Conservation (phyloP, 2,797 vertebrate species). For the Peromyscus nudipes region DNA sequence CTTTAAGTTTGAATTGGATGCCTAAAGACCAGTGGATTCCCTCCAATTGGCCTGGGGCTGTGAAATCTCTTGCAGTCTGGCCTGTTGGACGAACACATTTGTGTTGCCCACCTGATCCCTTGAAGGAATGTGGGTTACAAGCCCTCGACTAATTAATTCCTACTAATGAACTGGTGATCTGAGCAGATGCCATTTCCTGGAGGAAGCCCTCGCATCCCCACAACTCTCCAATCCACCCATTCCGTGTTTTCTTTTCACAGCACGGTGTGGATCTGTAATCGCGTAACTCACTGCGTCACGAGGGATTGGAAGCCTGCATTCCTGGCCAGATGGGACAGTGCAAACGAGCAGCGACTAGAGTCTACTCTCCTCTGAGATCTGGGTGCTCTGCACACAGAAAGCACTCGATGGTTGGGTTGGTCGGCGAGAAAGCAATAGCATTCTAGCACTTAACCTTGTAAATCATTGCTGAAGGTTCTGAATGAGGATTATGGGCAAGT, state of each 20-base stretch:
- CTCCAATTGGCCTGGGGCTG: neutral
- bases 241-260: neutral
- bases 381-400: neutral
- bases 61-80: neutral
- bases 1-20: conserved; percentile 12
- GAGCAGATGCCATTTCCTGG: conserved; percentile 25
- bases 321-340: neutral
- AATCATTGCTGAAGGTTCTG: conserved; percentile 10
- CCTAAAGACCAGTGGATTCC: neutral
- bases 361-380: neutral
- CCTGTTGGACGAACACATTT: neutral
- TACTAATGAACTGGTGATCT: neutral
- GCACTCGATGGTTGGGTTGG: neutral
- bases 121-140: conserved; percentile 50
- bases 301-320: neutral
- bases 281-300: neutral
- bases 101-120: neutral
- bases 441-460: neutral
- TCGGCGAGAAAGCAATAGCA: neutral
- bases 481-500: neutral
- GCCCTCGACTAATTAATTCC: conserved; percentile 35
- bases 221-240: neutral
- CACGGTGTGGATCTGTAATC: neutral
- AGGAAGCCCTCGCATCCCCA: neutral
- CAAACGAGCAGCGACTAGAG: neutral